Evolutionary conservation across 2,888 invertebrate genomes (phyloP).

Genomic region (Drosophila prolongata): DNA sequence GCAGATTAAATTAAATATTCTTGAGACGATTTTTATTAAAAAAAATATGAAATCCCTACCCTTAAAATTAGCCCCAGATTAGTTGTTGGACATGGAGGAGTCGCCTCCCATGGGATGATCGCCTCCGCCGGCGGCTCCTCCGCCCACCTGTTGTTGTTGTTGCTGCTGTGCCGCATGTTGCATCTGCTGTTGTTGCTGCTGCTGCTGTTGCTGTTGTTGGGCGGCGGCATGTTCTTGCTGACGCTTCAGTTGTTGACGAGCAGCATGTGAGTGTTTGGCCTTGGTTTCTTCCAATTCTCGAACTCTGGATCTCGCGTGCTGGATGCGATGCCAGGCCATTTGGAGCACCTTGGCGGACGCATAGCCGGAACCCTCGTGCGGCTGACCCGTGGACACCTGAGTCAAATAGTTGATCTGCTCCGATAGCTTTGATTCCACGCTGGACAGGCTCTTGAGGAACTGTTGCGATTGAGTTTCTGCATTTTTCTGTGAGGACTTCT

Average conservation of each 20-base stretch:
- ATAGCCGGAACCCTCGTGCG: slow-evolving; percentile 98
- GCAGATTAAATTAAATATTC: not conserved
- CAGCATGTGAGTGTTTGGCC: slow-evolving; percentile 87
- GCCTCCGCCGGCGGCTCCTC: slow-evolving; percentile 28
- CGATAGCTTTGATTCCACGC: slow-evolving; percentile 94
- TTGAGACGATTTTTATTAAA: too few relatives aligned
- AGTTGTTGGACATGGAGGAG: slow-evolving; percentile 37
- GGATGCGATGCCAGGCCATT: slow-evolving; percentile 98
- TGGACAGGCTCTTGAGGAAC: slow-evolving; percentile 94
- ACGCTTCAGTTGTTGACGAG: slow-evolving; percentile 82
- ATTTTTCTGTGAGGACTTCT: slow-evolving; percentile 96
- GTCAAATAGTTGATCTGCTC: slow-evolving; percentile 98
- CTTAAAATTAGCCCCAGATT: slow-evolving; percentile 2
- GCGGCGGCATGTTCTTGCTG: slow-evolving; percentile 79
- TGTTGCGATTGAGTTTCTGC: slow-evolving; percentile 96
- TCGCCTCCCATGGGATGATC: slow-evolving; percentile 37
- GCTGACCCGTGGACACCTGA: slow-evolving; percentile 98
- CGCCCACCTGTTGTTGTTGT: slow-evolving; percentile 52
- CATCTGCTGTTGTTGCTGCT: slow-evolving; percentile 65
- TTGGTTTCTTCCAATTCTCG: slow-evolving; percentile 94
- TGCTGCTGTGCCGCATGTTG: slow-evolving; percentile 61
- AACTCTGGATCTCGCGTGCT: slow-evolving; percentile 95
- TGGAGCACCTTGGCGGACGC: slow-evolving; percentile 97
- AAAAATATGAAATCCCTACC: not conserved
- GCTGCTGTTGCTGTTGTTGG: slow-evolving; percentile 70